Base-by-base conservation (phyloP, 2,888 invertebrate genomes). In the Ectemnius lituratus region DNA sequence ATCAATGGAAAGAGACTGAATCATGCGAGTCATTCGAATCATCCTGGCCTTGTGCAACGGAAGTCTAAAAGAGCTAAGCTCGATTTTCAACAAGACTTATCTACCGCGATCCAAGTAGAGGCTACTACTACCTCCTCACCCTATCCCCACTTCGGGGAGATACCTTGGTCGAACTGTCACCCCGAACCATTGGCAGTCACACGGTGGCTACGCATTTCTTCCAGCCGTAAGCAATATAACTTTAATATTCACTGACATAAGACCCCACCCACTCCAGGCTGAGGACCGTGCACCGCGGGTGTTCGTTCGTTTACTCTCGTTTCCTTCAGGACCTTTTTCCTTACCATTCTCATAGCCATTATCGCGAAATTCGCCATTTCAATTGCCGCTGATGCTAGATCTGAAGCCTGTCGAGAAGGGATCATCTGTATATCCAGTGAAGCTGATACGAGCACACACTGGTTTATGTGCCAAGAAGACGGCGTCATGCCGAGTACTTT, bases 191-290 rank as follows among this genome's bases (percentile, higher is more conserved):
- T 90, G 61, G 90, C 90, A 0, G 90, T 90, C n/a, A 90, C 87
- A 70, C 88, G 90, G 57, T 90, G 90, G 90, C 85, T 90, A 16
- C 90, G 90, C 49, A 90, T 90, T 70, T 89, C 87, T 52, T 90
- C 90, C 77, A 90, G 84, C 86, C 90, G 90, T 82, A 90, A 90
- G 83, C 90, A 90, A 82, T 90, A 90, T 80, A 90, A 90, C 79
- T 90, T 90, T 79, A 90, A 90, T 85, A 90, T 90, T 89, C 90
- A 90, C 90, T 90, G 90, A 90, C 90, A 90, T 80, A 90, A 90
- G 84, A 90, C 86, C 86, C 88, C 88, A 84, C 90, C 90, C 84
- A 90, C 90, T 86, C 90, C 90, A 86, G 90, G 90, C 88, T 90
- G 87, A 90, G 86, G 86, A 87, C 84, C 78, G 79, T 67, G 49